Conservation (phyloP, 2,113 vertebrate genomes). For the Macquaria australasica region DNA sequence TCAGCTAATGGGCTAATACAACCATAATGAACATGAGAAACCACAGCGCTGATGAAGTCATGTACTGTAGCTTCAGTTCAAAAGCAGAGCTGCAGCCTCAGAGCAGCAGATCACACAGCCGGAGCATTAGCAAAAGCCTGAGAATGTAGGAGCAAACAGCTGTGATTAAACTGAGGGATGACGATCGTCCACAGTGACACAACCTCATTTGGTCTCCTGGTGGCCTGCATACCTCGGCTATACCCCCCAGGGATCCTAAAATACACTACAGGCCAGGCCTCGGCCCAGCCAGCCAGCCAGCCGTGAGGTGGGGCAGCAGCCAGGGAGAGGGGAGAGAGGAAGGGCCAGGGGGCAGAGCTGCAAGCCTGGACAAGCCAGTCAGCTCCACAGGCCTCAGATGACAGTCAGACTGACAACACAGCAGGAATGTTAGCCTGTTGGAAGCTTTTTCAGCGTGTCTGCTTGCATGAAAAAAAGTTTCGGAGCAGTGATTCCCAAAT, state of each 20-base stretch:
- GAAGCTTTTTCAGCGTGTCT: background rate
- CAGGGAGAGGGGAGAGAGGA: constrained; percentile 24
- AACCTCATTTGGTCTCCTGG: constrained; percentile 79
- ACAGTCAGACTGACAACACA: constrained; percentile 39
- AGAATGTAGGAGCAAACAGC: constrained; percentile 66
- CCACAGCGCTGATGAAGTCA: constrained; percentile 59
- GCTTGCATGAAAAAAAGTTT: background rate
- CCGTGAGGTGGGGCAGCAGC: constrained; percentile 39
- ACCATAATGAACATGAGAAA: constrained; percentile 31
- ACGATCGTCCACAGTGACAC: constrained; percentile 69
- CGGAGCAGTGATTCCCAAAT: background rate
- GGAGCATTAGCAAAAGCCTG: constrained; percentile 32
- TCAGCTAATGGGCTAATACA: constrained; percentile 26
- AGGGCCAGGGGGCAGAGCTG: constrained; percentile 53
- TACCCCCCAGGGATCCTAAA: constrained; percentile 77
- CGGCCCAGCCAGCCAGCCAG: constrained; percentile 30
- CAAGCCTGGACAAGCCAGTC: constrained; percentile 72
- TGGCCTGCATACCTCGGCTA: constrained; percentile 75
- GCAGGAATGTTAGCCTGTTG: constrained; percentile 49
- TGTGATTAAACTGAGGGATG: constrained; percentile 70
- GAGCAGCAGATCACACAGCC: constrained; percentile 33
- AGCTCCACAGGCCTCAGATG: constrained; percentile 48
- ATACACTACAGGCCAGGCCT: constrained; percentile 61
- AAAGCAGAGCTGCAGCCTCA: constrained; percentile 26
- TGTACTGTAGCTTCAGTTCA: constrained; percentile 4